Evolutionary conservation across 2,888 invertebrate species (phyloP).

Genomic region (Crocallis elinguaria): DNA sequence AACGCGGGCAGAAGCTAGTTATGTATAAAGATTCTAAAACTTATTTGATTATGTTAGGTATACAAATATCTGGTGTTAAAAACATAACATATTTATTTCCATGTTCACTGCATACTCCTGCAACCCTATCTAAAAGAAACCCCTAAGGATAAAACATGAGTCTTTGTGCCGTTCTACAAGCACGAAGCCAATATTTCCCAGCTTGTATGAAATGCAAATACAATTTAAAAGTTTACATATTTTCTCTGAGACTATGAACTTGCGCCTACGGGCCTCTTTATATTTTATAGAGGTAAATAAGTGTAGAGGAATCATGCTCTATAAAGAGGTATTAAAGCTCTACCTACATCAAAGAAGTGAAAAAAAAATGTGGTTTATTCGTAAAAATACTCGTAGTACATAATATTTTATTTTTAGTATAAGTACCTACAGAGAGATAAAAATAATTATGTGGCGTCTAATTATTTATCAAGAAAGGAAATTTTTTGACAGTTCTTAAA

Average conservation of each 20-base stretch:
- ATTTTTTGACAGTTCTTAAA: no score
- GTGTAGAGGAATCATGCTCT: constrained; percentile 18
- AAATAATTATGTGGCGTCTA: no score
- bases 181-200: constrained; percentile 75
- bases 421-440: no score
- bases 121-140: constrained; percentile 46
- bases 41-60: not conserved
- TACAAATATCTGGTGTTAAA: not conserved
- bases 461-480: no score
- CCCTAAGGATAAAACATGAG: constrained; percentile 56
- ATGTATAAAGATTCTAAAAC: not conserved
- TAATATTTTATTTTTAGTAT: no score
- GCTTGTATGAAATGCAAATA: constrained; percentile 81
- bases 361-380: not conserved
- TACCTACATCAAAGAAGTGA: not conserved
- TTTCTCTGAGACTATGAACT: constrained; percentile 69
- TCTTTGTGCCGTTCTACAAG: constrained; percentile 61
- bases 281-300: constrained; percentile 30
- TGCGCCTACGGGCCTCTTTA: constrained; percentile 64
- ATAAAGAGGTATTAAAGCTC: not conserved
- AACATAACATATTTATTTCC: constrained; percentile 6
- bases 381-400: no score
- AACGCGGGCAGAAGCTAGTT: no score
- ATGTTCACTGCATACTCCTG: constrained; percentile 20
- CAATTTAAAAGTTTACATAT: constrained; percentile 83